Percentiles rank a stretch among this genome's conserved stretches.
These are phyloP conservation scores for Notarius lentiginosus DNA, from an alignment of 2,113 vertebrate genomes.

Conservation along the genomic window DNA sequence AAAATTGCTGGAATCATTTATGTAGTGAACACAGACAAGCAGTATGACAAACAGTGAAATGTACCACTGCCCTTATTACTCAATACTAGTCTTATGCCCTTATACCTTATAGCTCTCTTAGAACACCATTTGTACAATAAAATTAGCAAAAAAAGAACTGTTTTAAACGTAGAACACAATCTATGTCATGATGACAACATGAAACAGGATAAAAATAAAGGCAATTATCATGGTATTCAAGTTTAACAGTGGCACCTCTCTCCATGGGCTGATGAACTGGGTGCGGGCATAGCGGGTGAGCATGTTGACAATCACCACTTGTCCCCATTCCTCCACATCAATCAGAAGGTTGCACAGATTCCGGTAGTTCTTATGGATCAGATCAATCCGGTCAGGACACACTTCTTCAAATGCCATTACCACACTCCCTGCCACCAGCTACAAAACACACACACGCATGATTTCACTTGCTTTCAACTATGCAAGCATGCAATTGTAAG, in stretches of 20 bases:
- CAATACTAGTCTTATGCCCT: too few relatives aligned
- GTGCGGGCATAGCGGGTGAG: slow-evolving; percentile 93
- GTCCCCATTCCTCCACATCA: slow-evolving; percentile 98
- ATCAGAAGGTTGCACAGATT: slow-evolving; percentile 95
- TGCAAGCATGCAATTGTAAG: neutral
- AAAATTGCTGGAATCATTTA: neutral
- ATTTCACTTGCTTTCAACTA: neutral
- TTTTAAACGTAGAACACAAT: neutral
- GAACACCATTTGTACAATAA: neutral
- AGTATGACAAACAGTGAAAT: neutral
- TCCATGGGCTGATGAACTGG: slow-evolving; percentile 93
- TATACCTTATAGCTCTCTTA: neutral
- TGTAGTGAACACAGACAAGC: neutral
- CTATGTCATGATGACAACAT: neutral
- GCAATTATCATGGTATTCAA: neutral
- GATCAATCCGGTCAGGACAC: slow-evolving; percentile 94
- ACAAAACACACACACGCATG: neutral
- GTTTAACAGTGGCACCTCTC: slow-evolving; percentile 72
- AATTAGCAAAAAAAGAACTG: neutral
- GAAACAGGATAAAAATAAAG: neutral
- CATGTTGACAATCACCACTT: slow-evolving; percentile 97
- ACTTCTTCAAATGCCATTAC: slow-evolving; percentile 98
- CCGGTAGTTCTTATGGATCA: slow-evolving; percentile 97
- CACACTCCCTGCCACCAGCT: slow-evolving; percentile 96
- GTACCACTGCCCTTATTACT: neutral